Evolutionary conservation across 2,113 vertebrate genomes (phyloP).

Genomic region (Heterotis niloticus): DNA sequence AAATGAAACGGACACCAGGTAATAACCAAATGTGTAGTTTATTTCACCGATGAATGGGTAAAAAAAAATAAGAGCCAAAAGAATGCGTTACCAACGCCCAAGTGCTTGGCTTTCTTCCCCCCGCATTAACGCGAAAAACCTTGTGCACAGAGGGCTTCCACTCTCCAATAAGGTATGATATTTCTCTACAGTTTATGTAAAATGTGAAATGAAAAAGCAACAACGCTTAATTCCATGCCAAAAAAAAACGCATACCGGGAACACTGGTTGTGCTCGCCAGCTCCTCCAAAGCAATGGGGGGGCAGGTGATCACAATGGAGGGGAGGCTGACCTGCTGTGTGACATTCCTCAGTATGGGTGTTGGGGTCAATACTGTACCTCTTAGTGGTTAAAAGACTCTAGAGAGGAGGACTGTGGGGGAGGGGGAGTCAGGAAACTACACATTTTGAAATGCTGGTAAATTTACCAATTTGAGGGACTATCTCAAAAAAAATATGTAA

Average conservation of each 20-base stretch:
- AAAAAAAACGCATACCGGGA: not conserved
- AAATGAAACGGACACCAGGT: too few relatives aligned
- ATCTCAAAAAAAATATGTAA: too few relatives aligned
- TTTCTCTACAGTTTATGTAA: not conserved
- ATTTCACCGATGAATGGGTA: not conserved
- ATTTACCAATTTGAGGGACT: too few relatives aligned
- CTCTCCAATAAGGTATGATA: not conserved
- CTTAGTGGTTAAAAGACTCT: too few relatives aligned
- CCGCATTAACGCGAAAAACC: constrained; percentile 17
- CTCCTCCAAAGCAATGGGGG: not conserved
- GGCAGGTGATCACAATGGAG: not conserved
- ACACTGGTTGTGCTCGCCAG: too few relatives aligned
- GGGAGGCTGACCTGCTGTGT: too few relatives aligned
- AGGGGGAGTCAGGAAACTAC: too few relatives aligned
- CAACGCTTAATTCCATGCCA: not conserved
- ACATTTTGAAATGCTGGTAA: too few relatives aligned
- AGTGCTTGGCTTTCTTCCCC: not conserved
- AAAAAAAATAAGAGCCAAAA: not conserved
- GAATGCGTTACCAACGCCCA: too few relatives aligned
- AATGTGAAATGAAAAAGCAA: not conserved
- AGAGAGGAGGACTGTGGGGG: too few relatives aligned
- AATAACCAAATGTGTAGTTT: not conserved
- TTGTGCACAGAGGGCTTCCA: constrained; percentile 5
- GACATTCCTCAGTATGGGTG: too few relatives aligned
- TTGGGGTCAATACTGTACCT: too few relatives aligned